phyloP scores from a whole-genome alignment of 2,888 invertebrate genomes.

The Hypena proboscidalis region DNA sequence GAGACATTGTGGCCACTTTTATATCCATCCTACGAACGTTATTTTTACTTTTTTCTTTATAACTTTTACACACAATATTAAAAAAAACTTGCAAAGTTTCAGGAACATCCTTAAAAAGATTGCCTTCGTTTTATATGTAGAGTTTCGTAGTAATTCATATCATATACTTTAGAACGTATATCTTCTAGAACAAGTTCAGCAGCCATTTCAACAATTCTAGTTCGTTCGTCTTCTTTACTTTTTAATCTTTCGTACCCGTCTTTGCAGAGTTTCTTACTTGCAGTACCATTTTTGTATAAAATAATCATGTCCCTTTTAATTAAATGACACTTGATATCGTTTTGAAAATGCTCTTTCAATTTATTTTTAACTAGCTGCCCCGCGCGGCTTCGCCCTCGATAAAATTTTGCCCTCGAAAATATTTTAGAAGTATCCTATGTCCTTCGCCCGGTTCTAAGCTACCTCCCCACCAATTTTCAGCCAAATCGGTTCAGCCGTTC shows the following conservation, averaged over 20 bases:
- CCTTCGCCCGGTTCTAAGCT: no score
- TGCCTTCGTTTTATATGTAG: conserved; percentile 33
- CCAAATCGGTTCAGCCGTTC: no score
- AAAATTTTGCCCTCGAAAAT: no score
- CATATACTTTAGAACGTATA: conserved; percentile 43
- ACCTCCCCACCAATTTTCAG: no score
- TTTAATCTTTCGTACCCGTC: conserved; percentile 45
- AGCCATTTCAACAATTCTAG: conserved; percentile 49
- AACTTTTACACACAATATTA: conserved; percentile 28
- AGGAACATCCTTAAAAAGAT: no score
- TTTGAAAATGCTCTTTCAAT: conserved; percentile 43
- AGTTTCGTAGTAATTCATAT: conserved; percentile 40
- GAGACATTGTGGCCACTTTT: conserved; percentile 26
- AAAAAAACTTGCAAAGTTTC: conserved; percentile 42
- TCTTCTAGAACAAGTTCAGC: conserved; percentile 49
- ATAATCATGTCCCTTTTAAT: conserved; percentile 40
- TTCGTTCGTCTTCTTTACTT: conserved; percentile 43
- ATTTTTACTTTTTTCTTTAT: conserved; percentile 23
- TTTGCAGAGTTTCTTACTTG: conserved; percentile 32
- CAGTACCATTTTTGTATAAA: conserved; percentile 43
- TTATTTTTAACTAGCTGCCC: no score
- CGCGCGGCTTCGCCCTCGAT: no score
- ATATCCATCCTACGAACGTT: conserved; percentile 14
- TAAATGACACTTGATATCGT: conserved; percentile 40
- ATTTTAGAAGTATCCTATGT: no score